Evolutionary conservation across 1,140 invertebrate genomes (phyloP).

Genomic region (Bombus terrestris): DNA sequence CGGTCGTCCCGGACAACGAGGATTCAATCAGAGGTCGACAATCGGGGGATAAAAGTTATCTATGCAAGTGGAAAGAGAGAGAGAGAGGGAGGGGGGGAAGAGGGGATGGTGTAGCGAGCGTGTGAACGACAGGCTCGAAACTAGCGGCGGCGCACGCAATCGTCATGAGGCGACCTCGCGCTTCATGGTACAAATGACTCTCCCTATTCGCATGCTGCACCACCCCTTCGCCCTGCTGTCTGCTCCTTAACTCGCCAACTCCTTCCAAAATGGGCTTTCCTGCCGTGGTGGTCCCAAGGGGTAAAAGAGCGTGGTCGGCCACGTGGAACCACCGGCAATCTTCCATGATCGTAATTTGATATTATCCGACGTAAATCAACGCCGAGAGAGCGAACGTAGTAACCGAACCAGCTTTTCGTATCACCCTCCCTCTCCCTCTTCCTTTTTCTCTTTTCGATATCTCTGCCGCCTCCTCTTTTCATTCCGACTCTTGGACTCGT

Average conservation of each 20-base stretch:
- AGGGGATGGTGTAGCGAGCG: conserved; percentile 61
- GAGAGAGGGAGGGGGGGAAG: conserved; percentile 16
- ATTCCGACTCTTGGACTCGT: not conserved
- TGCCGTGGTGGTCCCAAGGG: conserved; percentile 2
- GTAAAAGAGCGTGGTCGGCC: conserved; percentile 16
- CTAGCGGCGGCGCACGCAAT: conserved; percentile 76
- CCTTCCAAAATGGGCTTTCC: conserved; percentile 14
- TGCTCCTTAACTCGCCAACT: conserved; percentile 24
- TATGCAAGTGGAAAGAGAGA: conserved; percentile 72
- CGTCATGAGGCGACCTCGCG: conserved; percentile 75
- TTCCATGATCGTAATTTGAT: conserved; percentile 56
- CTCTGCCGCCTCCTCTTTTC: not conserved
- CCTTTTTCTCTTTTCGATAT: not conserved
- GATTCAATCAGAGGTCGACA: conserved; percentile 79
- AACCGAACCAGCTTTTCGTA: not conserved
- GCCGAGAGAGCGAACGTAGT: not conserved
- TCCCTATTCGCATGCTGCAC: conserved; percentile 48
- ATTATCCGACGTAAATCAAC: conserved; percentile 49
- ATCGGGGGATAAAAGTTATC: conserved; percentile 78
- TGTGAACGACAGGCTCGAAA: conserved; percentile 78
- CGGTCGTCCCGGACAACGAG: conserved; percentile 67
- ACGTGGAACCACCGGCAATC: conserved; percentile 44
- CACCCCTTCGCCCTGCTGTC: conserved; percentile 24
- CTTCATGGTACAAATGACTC: conserved; percentile 81
- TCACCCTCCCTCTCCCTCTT: not conserved